Evolutionary conservation across 64 coral and sea anemone species (phyloP), one percentile per base, ranked within the genome.

Genomic region (Stichodactyla helianthus): DNA sequence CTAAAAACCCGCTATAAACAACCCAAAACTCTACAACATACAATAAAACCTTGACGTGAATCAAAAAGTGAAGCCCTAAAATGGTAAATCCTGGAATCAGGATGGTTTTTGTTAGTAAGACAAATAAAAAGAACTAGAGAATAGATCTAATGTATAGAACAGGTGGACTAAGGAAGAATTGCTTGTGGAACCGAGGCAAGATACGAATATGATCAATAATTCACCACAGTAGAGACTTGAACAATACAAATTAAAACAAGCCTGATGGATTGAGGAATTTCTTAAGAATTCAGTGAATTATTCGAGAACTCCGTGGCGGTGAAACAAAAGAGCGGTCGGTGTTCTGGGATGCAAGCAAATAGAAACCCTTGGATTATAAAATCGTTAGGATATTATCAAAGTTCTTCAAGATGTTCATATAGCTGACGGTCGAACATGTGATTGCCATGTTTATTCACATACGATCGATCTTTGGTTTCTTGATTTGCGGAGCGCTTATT

Each of bases 401-500:
- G 25, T 5, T 15, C 3, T 5, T 10, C 25, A 27, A 74, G 68
- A 74, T 31, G 25, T 74, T 74, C 0, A 23, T 12, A 9, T 74
- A 74, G 68, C 68, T 74, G 68, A 74, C 68, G 26, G 27, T 14
- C 10, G 68, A 31, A 26, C n/a, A 74, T 74, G 68, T 25, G 68
- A 74, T 31, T 19, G 20, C 6, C 20, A 74, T 74, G 68, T 74
- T 74, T 74, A 74, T 74, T 23, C 68, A 74, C 8, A 13, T 74
- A 27, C n/a, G 68, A 31, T 74, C 68, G 12, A 31, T 74, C 23
- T 74, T 74, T 4, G 25, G 12, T 23, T 28, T 74, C 68, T 74
- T 74, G 68, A 74, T 74, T 74, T 74, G 68, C 10, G 68, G 25
- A 74, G 68, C 68, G 68, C 8, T 74, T 74, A 35, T 74, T 31